Conservation (phyloP, 2,888 invertebrate species). For the Conops quadrifasciatus region DNA sequence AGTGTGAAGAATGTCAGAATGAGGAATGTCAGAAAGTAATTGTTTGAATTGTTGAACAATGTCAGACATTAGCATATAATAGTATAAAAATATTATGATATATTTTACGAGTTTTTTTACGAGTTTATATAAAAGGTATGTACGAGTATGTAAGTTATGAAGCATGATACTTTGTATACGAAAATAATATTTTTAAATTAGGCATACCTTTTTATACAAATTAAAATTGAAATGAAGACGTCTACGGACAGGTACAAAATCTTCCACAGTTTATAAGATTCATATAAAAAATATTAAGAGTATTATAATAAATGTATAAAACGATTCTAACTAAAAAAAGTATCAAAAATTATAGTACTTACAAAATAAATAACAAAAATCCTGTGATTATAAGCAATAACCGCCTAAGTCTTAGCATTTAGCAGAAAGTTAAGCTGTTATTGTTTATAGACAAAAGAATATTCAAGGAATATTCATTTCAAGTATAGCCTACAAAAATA, state of each 20-base stretch:
- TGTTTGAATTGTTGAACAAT: neutral
- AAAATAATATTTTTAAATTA: conserved; percentile 36
- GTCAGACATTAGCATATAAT: conserved; percentile 13
- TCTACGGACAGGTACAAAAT: conserved; percentile 28
- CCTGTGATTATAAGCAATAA: too few species aligned
- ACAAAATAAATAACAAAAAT: too few species aligned
- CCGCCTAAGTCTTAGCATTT: too few species aligned
- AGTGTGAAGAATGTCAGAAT: neutral
- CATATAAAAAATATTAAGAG: neutral
- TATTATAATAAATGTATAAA: neutral
- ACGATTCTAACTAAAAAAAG: too few species aligned
- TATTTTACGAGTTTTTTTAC: conserved; percentile 13
- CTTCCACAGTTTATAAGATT: conserved; percentile 12
- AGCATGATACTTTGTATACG: neutral
- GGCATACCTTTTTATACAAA: conserved; percentile 43
- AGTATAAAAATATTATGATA: conserved; percentile 28
- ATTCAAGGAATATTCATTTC: too few species aligned
- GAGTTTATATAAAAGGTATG: conserved; percentile 1
- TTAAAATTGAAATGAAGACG: conserved; percentile 24
- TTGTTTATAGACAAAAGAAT: too few species aligned
- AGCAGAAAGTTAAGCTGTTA: neutral
- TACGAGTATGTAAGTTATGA: neutral
- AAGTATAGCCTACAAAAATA: neutral
- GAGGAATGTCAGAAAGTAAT: neutral
- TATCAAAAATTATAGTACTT: too few species aligned